Evolutionary conservation across 2,113 vertebrate species (phyloP), one percentile per base, ranked within the genome.

Genomic region (Sorex fumeus): DNA sequence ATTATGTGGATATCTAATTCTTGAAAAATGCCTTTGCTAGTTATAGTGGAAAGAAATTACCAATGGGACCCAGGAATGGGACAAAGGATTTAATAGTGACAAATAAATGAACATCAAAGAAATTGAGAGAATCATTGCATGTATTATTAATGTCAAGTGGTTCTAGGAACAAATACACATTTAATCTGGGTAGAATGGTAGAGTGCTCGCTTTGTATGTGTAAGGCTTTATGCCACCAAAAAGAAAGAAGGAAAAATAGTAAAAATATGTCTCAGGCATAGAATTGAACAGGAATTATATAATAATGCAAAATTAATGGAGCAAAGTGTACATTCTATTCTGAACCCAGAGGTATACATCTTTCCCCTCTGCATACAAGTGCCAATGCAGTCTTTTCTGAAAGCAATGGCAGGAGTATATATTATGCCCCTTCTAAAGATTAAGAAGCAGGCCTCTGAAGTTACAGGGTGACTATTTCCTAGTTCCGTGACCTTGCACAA

Each of bases 21-120:
- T 93, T 93, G 18, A 94, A 91, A 50, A 93, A 85, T 43, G 4
- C 4, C 27, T 43, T 50, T 94, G 13, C 4, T 78, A 40, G 28
- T 40, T 94, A 45, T 88, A 76, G 53, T 57, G 74, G 70, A 91
- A 66, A 88, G 87, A 4, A 5, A 74, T 43, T 75, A 43, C 16
- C 34, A 81, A 64, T 88, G 47, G 23, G 8, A 34, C 9, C 79
- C 82, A 34, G 47, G 30, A 78, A n/a, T 60, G 18, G 5, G 43
- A 77, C 67, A 53, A 77, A 64, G 7, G 1, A 84, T 34, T 77
- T 36, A 79, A 34, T 83, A 16, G 82, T 72, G 30, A 82, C 75
- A 4, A 82, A 67, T 86, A 90, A 88, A 86, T 16, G 2, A 94
- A 16, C 4, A 27, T 36, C 86, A 36, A 76, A 89, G 10, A 87